Conservation (phyloP, 1,140 invertebrate genomes). For the Drosophila tropicalis region DNA sequence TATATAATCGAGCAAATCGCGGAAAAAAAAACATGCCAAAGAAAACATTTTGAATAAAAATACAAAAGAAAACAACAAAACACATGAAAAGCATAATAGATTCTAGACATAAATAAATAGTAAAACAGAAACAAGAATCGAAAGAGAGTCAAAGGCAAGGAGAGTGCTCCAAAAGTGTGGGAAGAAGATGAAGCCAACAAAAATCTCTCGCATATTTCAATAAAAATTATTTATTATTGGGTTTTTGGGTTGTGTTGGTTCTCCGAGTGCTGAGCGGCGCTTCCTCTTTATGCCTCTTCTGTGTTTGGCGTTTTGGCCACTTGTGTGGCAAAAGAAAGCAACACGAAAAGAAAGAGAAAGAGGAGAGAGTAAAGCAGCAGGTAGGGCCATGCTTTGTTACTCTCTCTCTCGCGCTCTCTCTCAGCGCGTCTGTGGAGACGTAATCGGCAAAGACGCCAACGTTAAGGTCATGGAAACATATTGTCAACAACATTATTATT, state of each 20-base stretch:
- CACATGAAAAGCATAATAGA: not conserved
- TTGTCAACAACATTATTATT: constrained; percentile 28
- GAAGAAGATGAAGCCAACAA: not conserved
- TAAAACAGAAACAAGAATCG: not conserved
- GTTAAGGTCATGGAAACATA: constrained; percentile 66
- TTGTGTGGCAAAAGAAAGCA: constrained; percentile 11
- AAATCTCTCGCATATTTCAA: not conserved
- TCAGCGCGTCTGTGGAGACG: not conserved
- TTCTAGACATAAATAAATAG: constrained; percentile 9
- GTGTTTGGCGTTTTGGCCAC: not conserved
- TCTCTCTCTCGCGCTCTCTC: not conserved
- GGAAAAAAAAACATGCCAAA: not conserved
- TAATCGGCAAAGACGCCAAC: constrained; percentile 11
- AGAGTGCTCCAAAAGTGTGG: constrained; percentile 7
- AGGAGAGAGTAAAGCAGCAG: not conserved
- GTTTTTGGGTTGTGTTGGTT: not conserved
- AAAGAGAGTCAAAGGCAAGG: not conserved
- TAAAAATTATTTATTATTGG: constrained; percentile 1
- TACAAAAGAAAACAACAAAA: not conserved
- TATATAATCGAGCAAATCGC: not conserved
- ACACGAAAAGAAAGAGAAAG: not conserved
- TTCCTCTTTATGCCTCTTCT: not conserved
- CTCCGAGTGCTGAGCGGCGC: not conserved
- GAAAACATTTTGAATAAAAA: constrained; percentile 9
- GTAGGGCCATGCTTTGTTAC: not conserved